Conservation (phyloP, 37 sponge, comb jelly and placozoan genomes). For the Dysidea cf. avara region DNA sequence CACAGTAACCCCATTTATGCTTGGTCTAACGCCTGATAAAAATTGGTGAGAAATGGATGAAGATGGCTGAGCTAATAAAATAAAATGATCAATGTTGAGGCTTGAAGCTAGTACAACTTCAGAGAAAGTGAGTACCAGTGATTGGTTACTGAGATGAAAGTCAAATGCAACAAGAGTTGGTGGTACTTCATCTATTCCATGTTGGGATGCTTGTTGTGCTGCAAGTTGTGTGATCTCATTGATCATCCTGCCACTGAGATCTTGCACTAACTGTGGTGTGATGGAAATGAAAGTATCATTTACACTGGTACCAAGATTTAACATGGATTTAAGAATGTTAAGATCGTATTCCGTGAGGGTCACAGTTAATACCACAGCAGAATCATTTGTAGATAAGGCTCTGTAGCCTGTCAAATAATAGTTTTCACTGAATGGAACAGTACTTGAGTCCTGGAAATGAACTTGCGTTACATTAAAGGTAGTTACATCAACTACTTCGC, state of each 20-base stretch:
- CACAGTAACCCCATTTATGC: constrained; percentile 20
- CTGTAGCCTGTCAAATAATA: constrained; percentile 37
- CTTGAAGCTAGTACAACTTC: constrained; percentile 58
- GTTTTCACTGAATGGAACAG: background rate
- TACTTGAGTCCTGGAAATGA: constrained; percentile 41
- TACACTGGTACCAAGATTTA: constrained; percentile 48
- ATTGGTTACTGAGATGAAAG: constrained; percentile 55
- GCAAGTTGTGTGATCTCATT: background rate
- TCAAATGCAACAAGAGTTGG: constrained; percentile 45
- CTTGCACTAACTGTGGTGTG: constrained; percentile 42
- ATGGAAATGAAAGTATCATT: constrained; percentile 74
- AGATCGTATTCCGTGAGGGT: constrained; percentile 39
- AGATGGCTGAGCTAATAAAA: constrained; percentile 27
- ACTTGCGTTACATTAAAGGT: constrained; percentile 71
- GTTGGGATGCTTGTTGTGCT: background rate
- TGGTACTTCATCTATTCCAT: constrained; percentile 43
- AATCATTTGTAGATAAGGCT: constrained; percentile 13
- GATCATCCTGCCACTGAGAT: constrained; percentile 65
- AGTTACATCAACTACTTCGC: constrained; percentile 66
- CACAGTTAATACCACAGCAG: constrained; percentile 39
- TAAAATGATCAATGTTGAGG: constrained; percentile 40
- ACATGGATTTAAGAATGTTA: constrained; percentile 49
- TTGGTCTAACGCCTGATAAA: constrained; percentile 16
- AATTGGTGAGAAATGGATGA: constrained; percentile 26
- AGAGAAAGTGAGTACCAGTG: constrained; percentile 64